Evolutionary conservation across 2,797 vertebrate species (phyloP).

Genomic region (Lepilemur ruficaudatus): DNA sequence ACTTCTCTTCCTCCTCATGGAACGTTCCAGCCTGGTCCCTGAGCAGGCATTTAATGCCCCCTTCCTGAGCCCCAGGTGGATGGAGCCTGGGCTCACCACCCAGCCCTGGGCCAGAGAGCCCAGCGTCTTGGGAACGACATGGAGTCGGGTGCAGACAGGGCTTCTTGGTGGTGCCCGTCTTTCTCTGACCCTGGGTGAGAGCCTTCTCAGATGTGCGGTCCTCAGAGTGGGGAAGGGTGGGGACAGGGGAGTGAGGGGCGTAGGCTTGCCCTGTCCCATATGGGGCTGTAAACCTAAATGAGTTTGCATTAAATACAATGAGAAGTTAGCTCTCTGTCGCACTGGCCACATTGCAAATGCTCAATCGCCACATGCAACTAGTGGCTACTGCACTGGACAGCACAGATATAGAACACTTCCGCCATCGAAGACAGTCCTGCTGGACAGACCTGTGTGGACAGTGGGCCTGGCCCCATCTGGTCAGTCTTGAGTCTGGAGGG

Average conservation of each 20-base stretch:
- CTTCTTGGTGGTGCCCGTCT: background rate
- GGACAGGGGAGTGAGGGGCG: background rate
- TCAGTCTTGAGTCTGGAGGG: background rate
- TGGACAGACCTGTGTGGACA: background rate
- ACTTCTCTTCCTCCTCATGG: conserved; percentile 18
- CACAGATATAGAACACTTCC: background rate
- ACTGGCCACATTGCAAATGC: background rate
- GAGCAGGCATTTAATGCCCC: background rate
- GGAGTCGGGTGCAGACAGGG: background rate
- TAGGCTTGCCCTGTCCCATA: no score
- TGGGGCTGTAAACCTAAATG: background rate
- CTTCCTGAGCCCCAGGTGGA: background rate
- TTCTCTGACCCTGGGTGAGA: background rate
- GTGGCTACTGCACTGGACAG: background rate
- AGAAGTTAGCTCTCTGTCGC: background rate
- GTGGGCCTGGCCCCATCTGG: background rate
- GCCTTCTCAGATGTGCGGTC: background rate
- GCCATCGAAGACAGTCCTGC: background rate
- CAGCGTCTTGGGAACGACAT: background rate
- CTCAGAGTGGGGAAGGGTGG: background rate
- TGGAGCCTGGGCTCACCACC: background rate
- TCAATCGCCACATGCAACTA: background rate
- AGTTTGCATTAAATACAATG: background rate
- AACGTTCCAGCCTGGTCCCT: conserved; percentile 60
- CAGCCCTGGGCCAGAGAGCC: background rate